Conservation (phyloP, 2,113 vertebrate genomes). For the Neotoma lepida region DNA sequence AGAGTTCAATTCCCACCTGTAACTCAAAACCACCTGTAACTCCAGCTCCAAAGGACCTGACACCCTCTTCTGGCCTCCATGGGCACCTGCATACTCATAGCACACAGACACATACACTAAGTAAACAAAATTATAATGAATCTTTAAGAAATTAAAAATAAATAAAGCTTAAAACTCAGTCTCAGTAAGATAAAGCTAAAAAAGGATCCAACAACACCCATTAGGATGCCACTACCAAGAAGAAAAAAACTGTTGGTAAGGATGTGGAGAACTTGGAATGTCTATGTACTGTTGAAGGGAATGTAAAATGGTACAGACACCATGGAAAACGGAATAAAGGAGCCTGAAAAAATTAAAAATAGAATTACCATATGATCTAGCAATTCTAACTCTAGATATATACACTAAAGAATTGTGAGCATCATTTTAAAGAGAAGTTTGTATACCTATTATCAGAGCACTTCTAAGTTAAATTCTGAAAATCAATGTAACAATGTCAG, state of each 20-base stretch:
- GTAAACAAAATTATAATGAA: not conserved
- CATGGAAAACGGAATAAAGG: not conserved
- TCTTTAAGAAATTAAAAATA: conserved; percentile 11
- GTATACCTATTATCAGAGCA: not conserved
- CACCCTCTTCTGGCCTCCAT: not conserved
- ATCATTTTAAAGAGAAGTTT: not conserved
- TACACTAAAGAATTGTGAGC: conserved; percentile 37
- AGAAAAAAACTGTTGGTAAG: not conserved
- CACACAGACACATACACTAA: not conserved
- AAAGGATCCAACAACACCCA: not conserved
- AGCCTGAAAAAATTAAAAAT: conserved; percentile 41
- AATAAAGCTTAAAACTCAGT: conserved; percentile 51
- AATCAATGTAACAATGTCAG: not conserved
- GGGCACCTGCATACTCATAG: not conserved
- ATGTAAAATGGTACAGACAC: conserved; percentile 12
- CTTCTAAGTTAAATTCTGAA: not conserved
- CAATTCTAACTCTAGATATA: conserved; percentile 40
- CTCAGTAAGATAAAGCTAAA: conserved; percentile 50
- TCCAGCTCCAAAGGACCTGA: too few species aligned
- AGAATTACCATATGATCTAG: conserved; percentile 50
- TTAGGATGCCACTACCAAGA: conserved; percentile 22
- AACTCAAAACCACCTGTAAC: not conserved
- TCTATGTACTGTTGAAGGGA: not conserved
- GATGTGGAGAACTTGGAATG: not conserved
- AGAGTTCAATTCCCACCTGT: not conserved